Conservation (phyloP, 92 coral and sea anemone species). For the Galaxea fascicularis region DNA sequence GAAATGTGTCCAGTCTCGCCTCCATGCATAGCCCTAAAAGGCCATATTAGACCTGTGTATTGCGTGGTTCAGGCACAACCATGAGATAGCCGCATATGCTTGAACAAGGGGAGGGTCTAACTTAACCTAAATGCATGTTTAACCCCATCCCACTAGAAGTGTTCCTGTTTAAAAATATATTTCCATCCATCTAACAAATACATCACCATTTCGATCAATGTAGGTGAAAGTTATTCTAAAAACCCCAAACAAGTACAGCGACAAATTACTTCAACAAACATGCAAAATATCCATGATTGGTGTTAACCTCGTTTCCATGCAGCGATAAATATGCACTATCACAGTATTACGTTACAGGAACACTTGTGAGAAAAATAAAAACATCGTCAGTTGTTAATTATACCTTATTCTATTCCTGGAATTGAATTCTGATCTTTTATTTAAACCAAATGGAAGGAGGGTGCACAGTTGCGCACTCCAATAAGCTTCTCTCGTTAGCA, state of each 20-base stretch:
- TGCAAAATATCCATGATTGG: constrained; percentile 5
- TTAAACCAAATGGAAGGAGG: too few species aligned
- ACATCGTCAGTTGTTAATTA: too few species aligned
- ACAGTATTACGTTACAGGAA: too few species aligned
- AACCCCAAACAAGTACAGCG: constrained; percentile 7
- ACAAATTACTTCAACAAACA: constrained; percentile 10
- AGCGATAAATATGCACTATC: too few species aligned
- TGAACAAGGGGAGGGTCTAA: constrained; percentile 19
- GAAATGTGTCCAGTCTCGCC: neutral
- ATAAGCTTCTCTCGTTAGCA: too few species aligned
- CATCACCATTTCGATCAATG: neutral
- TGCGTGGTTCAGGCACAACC: constrained; percentile 15
- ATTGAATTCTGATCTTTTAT: too few species aligned
- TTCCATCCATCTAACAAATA: constrained; percentile 5
- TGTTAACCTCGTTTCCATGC: constrained; percentile 15
- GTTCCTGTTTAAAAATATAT: constrained; percentile 1
- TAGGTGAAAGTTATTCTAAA: neutral
- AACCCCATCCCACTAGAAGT: constrained; percentile 12
- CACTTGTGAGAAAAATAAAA: too few species aligned
- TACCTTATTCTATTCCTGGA: too few species aligned
- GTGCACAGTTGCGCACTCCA: too few species aligned
- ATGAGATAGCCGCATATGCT: constrained; percentile 15
- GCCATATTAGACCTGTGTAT: constrained; percentile 15
- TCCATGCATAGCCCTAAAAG: constrained; percentile 13
- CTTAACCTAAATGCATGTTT: constrained; percentile 15